Percentiles rank a stretch among this genome's conserved stretches.
These are phyloP conservation scores for Cassiopea xamachana DNA, from an alignment of 30 jellyfish, hydroid and myxozoan genomes.

Conservation along the genomic window DNA sequence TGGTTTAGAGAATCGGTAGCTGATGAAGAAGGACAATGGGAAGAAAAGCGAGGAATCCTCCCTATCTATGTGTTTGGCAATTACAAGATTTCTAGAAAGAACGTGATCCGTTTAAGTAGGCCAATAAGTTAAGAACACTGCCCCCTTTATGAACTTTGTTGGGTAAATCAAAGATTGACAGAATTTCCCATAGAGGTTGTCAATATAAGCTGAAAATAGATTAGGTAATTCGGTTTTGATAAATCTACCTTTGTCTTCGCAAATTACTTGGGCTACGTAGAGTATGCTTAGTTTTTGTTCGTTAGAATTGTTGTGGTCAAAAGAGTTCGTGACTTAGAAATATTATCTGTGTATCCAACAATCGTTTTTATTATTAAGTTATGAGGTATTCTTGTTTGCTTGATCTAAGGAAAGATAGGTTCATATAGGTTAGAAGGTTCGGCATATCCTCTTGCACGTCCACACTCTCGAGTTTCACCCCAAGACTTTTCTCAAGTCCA, in stretches of 20 bases:
- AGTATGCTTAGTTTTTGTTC: not conserved
- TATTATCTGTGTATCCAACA: not conserved
- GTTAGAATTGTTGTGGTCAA: not conserved
- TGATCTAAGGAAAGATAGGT: too few relatives aligned
- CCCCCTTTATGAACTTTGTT: not conserved
- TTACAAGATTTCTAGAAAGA: not conserved
- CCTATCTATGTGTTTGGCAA: not conserved
- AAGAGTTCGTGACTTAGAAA: not conserved
- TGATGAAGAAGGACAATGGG: not conserved
- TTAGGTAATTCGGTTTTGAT: not conserved
- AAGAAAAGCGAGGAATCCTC: not conserved
- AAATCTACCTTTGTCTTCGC: not conserved
- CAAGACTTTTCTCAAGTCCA: too few relatives aligned
- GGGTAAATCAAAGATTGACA: not conserved
- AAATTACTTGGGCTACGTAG: not conserved
- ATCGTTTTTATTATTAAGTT: not conserved
- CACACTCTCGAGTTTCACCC: too few relatives aligned
- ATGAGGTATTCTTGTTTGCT: not conserved
- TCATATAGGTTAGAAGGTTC: too few relatives aligned
- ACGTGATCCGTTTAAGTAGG: not conserved
- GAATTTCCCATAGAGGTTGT: not conserved
- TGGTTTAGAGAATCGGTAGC: not conserved
- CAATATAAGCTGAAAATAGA: constrained; percentile 1
- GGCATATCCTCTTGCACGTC: too few relatives aligned
- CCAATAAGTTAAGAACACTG: not conserved